Evolutionary conservation across 1,140 invertebrate genomes (phyloP).

Genomic region (Bombus vancouverensis): DNA sequence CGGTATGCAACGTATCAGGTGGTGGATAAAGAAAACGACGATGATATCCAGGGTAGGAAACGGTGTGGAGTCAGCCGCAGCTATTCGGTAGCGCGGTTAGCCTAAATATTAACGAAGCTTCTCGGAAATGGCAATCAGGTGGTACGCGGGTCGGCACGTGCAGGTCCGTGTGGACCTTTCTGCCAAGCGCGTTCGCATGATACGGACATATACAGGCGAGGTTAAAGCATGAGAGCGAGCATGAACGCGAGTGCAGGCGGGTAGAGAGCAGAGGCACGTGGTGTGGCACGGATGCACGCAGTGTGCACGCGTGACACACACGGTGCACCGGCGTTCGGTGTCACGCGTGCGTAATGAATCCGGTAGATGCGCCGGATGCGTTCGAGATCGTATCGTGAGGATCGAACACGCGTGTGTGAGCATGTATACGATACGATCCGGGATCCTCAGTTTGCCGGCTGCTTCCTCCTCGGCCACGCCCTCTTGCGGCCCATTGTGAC

Average conservation of each 20-base stretch:
- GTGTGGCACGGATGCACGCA: slow-evolving; percentile 42
- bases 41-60: neutral
- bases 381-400: slow-evolving; percentile 52
- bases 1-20: slow-evolving; percentile 21
- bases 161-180: neutral
- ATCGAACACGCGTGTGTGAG: slow-evolving; percentile 37
- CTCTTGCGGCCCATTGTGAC: slow-evolving; percentile 59
- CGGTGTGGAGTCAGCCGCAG: neutral
- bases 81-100: slow-evolving; percentile 12
- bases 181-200: neutral
- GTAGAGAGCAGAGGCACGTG: slow-evolving; percentile 41
- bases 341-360: slow-evolving; percentile 70
- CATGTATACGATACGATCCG: slow-evolving; percentile 2
- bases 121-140: slow-evolving; percentile 49
- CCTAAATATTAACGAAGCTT: slow-evolving; percentile 49
- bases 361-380: slow-evolving; percentile 50
- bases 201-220: neutral
- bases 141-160: slow-evolving; percentile 34
- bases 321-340: slow-evolving; percentile 9
- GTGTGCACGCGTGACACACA: slow-evolving; percentile 23
- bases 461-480: slow-evolving; percentile 12
- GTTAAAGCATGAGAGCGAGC: neutral
- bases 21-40: slow-evolving; percentile 32
- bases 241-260: no score
- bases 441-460: slow-evolving; percentile 1